Percentiles rank a stretch among this genome's conserved stretches.
Evolutionary conservation across 1,140 invertebrate genomes (phyloP).

Genomic region (Latrodectus geometricus): DNA sequence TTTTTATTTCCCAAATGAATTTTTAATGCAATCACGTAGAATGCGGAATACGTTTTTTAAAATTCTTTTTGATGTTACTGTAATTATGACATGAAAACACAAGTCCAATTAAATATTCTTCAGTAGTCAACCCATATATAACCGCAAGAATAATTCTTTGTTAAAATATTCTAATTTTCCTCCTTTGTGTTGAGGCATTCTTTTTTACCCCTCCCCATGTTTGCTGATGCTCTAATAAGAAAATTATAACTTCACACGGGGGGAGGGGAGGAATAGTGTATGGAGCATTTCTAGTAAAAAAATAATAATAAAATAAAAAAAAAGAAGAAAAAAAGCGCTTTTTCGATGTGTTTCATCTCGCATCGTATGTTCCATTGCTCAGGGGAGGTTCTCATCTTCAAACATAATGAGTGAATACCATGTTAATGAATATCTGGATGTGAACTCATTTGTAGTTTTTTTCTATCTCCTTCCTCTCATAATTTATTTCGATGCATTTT

Average conservation of each 20-base stretch:
- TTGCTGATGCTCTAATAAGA: not conserved
- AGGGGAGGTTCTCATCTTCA: constrained; percentile 21
- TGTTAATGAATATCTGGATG: constrained; percentile 52
- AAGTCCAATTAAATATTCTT: not conserved
- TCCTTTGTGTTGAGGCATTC: not conserved
- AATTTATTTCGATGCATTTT: constrained; percentile 31
- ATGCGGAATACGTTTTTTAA: too few relatives aligned
- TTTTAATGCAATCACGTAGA: too few relatives aligned
- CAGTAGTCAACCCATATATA: not conserved
- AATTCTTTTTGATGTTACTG: too few relatives aligned
- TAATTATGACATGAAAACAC: not conserved
- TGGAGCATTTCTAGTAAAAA: not conserved
- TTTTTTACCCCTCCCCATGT: not conserved
- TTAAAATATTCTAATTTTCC: not conserved
- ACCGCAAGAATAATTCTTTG: not conserved
- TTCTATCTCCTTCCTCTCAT: constrained; percentile 3
- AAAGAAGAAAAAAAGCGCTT: not conserved
- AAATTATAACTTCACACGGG: not conserved
- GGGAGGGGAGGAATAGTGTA: not conserved
- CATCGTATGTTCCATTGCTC: constrained; percentile 1
- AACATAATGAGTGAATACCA: constrained; percentile 41
- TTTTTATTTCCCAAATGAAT: too few relatives aligned
- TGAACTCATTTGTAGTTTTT: constrained; percentile 28
- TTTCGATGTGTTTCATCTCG: not conserved
- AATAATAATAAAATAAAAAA: too few relatives aligned